Percentiles rank a stretch among this genome's conserved stretches.
Conservation (phyloP, 30 jellyfish, hydroid and myxozoan genomes). For the Mastigias papua region DNA sequence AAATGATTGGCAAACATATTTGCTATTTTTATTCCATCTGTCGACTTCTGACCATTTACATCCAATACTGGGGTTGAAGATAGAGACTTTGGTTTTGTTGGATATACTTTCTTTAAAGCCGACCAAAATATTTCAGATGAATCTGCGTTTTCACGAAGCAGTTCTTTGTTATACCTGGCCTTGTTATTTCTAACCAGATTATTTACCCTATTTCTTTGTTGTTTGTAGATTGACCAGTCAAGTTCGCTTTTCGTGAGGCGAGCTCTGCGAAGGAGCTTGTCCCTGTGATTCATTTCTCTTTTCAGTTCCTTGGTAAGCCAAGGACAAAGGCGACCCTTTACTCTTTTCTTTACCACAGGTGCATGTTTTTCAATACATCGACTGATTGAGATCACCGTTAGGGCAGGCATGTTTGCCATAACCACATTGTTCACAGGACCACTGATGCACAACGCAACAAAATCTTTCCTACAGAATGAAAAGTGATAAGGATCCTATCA, state of each 20-base stretch:
- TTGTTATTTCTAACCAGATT: conserved; percentile 46
- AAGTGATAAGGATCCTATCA: too few relatives aligned
- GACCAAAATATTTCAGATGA: conserved; percentile 53
- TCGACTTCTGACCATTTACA: conserved; percentile 51
- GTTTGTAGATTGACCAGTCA: conserved; percentile 17
- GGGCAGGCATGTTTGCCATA: too few relatives aligned
- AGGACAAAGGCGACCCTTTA: too few relatives aligned
- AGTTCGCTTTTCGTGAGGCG: conserved; percentile 1
- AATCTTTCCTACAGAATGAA: too few relatives aligned
- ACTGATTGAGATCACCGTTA: too few relatives aligned
- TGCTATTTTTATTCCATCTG: conserved; percentile 42
- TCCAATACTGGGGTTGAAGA: conserved; percentile 38
- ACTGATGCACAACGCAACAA: too few relatives aligned
- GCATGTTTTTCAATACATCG: too few relatives aligned
- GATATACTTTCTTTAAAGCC: conserved; percentile 47
- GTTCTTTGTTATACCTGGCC: conserved; percentile 63
- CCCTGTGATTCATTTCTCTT: too few relatives aligned
- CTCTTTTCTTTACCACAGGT: too few relatives aligned
- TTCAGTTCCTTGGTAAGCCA: too few relatives aligned
- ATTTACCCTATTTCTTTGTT: conserved; percentile 29
- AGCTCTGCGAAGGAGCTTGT: too few relatives aligned
- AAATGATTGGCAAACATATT: conserved; percentile 55
- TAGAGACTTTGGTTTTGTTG: conserved; percentile 24
- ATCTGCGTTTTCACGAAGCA: conserved; percentile 44
- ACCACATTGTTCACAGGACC: too few relatives aligned